Evolutionary conservation across 1,140 invertebrate genomes (phyloP).

Genomic region (Stegodyphus dumicola): DNA sequence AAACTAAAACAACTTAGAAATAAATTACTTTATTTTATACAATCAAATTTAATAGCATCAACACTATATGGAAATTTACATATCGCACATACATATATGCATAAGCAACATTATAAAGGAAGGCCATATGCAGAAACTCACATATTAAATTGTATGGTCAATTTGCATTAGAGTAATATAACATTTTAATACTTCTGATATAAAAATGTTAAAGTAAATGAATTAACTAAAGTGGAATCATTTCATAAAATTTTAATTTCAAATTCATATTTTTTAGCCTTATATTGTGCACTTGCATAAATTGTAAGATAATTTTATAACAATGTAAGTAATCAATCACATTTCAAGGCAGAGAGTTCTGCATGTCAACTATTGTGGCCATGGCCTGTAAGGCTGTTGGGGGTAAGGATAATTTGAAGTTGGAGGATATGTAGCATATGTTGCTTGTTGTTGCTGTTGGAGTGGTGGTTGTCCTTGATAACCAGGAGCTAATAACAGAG

Average conservation of each 20-base stretch:
- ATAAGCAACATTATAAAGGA: constrained; percentile 20
- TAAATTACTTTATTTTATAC: constrained; percentile 21
- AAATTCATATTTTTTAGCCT: too few relatives aligned
- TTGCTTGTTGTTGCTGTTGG: neutral
- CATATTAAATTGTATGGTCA: neutral
- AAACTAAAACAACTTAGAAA: neutral
- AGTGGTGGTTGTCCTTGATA: constrained; percentile 42
- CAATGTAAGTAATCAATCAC: too few relatives aligned
- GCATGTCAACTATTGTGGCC: neutral
- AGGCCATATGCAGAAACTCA: constrained; percentile 37
- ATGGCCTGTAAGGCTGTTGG: constrained; percentile 46
- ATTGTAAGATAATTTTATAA: too few relatives aligned
- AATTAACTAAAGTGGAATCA: too few relatives aligned
- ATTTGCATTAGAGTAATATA: too few relatives aligned
- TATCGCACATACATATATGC: constrained; percentile 13
- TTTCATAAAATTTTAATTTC: too few relatives aligned
- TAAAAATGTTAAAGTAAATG: too few relatives aligned
- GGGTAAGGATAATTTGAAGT: constrained; percentile 37
- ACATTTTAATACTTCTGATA: too few relatives aligned
- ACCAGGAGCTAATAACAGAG: constrained; percentile 32
- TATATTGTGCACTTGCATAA: too few relatives aligned
- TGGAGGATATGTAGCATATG: constrained; percentile 9
- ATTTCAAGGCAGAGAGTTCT: too few relatives aligned
- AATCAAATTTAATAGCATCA: constrained; percentile 22
- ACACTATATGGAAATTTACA: constrained; percentile 38